Evolutionary conservation across 2,888 invertebrate genomes (phyloP), one percentile per base, ranked within the genome.

Genomic region (Hirtodrosophila trivittata): DNA sequence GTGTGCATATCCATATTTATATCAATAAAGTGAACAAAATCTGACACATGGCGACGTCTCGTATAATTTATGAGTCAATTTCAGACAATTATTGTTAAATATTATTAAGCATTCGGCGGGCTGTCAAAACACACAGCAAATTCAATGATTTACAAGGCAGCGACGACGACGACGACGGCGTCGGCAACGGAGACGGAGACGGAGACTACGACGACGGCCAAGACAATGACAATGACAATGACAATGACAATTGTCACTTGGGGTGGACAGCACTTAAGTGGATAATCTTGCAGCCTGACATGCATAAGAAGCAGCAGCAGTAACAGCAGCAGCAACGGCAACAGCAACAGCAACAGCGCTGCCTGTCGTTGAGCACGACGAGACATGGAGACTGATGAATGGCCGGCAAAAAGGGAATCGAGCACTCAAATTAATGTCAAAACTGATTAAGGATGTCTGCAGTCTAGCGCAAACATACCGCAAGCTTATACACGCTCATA

Each of bases 1-100:
- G 25, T 49, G 14, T 42, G 10, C 9, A 13, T 16, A 30, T 37
- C 14, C 39, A 46, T 67, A 58, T 71, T 71, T 71, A 65, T 71
- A 75, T 58, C 71, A 76, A 71, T 85, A 68, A 77, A 85, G 52
- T 58, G 77, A 68, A 69, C 66, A 75, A 74, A 74, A 74, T 74
- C 74, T 78, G 74, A 78, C 80, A 77, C 59, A 62, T 77, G 77
- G 77, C 83, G 69, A 47, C 76, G 86, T 83, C 76, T 82, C 78
- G 60, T 69, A 76, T 87, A 88, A 89, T 87, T 87, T 87, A 89
- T 89, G 87, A 85, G 84, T 84, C 88, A 88, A 87, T 87, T 87
- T 89, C 86, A 88, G 77, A 86, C 88, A 88, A 87, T 88, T 86
- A 84, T 89, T 88, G 86, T 88, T 87, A 86, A 89, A 89, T 88